Evolutionary conservation across 2,888 invertebrate genomes (phyloP).

Genomic region (Orchesellides sinensis): DNA sequence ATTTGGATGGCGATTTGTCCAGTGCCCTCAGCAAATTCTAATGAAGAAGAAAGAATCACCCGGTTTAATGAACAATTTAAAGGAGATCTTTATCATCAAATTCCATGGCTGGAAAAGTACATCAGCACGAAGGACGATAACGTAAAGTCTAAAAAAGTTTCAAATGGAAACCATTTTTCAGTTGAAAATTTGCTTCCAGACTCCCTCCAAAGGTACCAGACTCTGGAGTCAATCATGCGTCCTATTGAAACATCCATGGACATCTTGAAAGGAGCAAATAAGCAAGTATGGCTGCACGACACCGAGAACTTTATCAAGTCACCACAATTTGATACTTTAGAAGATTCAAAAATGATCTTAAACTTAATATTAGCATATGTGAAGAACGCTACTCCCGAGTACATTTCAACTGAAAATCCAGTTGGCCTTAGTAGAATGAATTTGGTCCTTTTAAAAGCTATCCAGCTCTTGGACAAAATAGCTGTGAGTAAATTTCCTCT

Average conservation of each 20-base stretch:
- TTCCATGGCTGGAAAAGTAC: slow-evolving; percentile 34
- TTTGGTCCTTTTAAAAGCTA: not conserved
- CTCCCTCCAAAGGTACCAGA: not conserved
- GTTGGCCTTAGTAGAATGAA: slow-evolving; percentile 31
- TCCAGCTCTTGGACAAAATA: slow-evolving; percentile 30
- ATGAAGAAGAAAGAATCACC: slow-evolving; percentile 6
- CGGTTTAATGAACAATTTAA: slow-evolving; percentile 7
- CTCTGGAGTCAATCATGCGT: not conserved
- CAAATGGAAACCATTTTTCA: not conserved
- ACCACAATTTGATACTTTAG: not conserved
- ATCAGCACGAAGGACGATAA: not conserved
- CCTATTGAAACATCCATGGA: not conserved
- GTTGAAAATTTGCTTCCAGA: not conserved
- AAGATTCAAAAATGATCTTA: slow-evolving; percentile 4
- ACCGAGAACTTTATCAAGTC: slow-evolving; percentile 27
- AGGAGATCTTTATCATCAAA: slow-evolving; percentile 25
- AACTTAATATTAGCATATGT: slow-evolving; percentile 3
- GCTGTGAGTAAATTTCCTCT: slow-evolving; percentile 14
- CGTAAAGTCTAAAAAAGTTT: not conserved
- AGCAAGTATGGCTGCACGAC: slow-evolving; percentile 38
- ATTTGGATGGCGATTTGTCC: slow-evolving; percentile 6
- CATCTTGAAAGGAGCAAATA: not conserved
- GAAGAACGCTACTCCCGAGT: not conserved
- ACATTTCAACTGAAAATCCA: slow-evolving; percentile 27
- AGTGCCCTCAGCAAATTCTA: not conserved